Base-by-base conservation (phyloP, 2,888 invertebrate genomes). In the Sceliomorpha sp. region DNA sequence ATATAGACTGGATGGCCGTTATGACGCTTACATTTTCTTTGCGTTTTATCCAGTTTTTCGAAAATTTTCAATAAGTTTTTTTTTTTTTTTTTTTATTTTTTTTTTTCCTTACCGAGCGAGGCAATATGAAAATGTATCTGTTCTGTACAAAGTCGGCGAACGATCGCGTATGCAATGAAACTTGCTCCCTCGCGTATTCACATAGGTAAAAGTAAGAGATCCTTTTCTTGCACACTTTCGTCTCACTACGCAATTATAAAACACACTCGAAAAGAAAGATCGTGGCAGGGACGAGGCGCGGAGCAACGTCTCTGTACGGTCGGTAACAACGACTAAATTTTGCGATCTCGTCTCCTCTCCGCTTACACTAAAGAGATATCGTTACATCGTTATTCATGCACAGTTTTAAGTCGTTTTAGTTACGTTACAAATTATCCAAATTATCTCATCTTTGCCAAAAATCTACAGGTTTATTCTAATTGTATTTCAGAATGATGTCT, bases 71-170 rank as follows among this genome's bases (percentile, higher is more conserved):
- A n/a, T n/a, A n/a, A n/a, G n/a, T n/a, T n/a, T n/a, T n/a, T n/a
- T n/a, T n/a, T n/a, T n/a, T n/a, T n/a, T n/a, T n/a, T n/a, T n/a
- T n/a, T n/a, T n/a, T n/a, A n/a, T n/a, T n/a, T n/a, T n/a, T n/a
- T n/a, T n/a, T n/a, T n/a, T n/a, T n/a, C n/a, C n/a, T n/a, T n/a
- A 7, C 32, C 53, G 42, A 13, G 32, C 40, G 29, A 39, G 37
- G 39, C 50, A 37, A 37, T 50, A 50, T 36, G 12, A 48, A 50
- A 50, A 50, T 50, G 29, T 37, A 6, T 48, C 31, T 9, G 20
- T 42, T 45, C 56, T 56, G 36, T 56, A 56, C 56, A 58, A 39
- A 58, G 39, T 58, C 44, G 44, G 42, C 50, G 39, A 47, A 58
- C 26, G 29, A 29, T 44, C 26, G 13, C 26, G n/a, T 5, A 17